These are phyloP conservation scores for Bubo blakistoni DNA, from an alignment of 2,113 vertebrate species.

Conservation along the genomic window DNA sequence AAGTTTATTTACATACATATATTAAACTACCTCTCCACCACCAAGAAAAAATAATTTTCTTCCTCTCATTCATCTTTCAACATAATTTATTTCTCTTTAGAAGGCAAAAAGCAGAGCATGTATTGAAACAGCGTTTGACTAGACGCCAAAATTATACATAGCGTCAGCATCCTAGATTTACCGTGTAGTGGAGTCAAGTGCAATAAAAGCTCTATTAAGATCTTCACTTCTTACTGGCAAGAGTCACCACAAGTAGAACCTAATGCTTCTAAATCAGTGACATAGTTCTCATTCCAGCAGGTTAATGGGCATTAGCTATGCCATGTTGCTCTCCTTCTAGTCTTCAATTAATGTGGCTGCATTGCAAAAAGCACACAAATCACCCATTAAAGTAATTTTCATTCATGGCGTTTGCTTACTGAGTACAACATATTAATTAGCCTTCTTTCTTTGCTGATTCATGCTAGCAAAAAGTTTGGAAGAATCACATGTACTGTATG, in stretches of 20 bases:
- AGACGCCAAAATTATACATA: not conserved
- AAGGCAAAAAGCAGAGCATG: not conserved
- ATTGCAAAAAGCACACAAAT: not conserved
- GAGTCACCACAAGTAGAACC: not conserved
- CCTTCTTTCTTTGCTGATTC: not conserved
- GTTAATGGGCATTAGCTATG: not conserved
- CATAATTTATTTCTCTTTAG: not conserved
- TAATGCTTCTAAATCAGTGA: not conserved
- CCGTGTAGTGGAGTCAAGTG: not conserved
- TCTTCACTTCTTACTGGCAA: not conserved
- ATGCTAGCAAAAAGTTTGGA: not conserved
- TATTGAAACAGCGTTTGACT: not conserved
- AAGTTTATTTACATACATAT: not conserved
- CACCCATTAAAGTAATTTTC: not conserved
- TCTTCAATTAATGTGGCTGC: not conserved
- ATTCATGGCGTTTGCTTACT: not conserved
- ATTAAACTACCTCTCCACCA: not conserved
- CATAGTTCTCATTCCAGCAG: not conserved
- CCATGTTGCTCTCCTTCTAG: not conserved
- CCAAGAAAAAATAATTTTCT: not conserved
- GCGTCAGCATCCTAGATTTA: not conserved
- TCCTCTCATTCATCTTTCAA: not conserved
- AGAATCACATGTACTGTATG: not conserved
- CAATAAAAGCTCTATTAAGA: not conserved
- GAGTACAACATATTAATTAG: not conserved